phyloP scores from a whole-genome alignment of 2,888 invertebrate species.

The Mesorhabditis spiculigera region DNA sequence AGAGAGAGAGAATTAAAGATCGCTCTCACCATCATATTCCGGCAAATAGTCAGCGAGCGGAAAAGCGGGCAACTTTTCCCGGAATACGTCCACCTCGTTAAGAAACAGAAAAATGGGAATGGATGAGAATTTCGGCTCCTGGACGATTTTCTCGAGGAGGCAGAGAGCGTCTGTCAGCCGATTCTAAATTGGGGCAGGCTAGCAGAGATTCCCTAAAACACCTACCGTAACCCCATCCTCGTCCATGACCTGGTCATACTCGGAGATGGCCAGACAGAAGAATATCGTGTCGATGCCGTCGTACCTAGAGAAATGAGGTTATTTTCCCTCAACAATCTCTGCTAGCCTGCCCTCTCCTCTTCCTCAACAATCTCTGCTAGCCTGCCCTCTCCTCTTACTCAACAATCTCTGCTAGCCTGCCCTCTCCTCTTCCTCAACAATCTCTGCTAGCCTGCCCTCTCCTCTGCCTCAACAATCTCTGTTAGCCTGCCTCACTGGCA shows the following conservation, averaged over 20 bases:
- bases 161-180: conserved; percentile 36
- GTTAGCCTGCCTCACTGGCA: too few species aligned
- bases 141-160: conserved; percentile 31
- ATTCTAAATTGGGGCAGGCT: conserved; percentile 24
- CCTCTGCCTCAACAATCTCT: too few species aligned
- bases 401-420: too few species aligned
- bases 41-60: conserved; percentile 32
- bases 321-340: too few species aligned
- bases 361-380: too few species aligned
- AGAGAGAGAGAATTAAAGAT: too few species aligned
- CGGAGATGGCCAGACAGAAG: conserved; percentile 47
- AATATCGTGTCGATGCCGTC: conserved; percentile 51
- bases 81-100: conserved; percentile 48
- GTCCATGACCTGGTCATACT: conserved; percentile 45
- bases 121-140: conserved; percentile 28
- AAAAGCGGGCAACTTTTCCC: conserved; percentile 36
- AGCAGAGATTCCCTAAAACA: not conserved
- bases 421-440: too few species aligned
- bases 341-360: too few species aligned
- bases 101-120: conserved; percentile 45
- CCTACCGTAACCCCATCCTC: conserved; percentile 33
- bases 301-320: conserved; percentile 17
- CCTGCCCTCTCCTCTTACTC: too few species aligned
- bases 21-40: conserved; percentile 34
- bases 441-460: too few species aligned